These are phyloP conservation scores for Adineta ricciae DNA, from an alignment of 2,888 invertebrate species.

Conservation along the genomic window DNA sequence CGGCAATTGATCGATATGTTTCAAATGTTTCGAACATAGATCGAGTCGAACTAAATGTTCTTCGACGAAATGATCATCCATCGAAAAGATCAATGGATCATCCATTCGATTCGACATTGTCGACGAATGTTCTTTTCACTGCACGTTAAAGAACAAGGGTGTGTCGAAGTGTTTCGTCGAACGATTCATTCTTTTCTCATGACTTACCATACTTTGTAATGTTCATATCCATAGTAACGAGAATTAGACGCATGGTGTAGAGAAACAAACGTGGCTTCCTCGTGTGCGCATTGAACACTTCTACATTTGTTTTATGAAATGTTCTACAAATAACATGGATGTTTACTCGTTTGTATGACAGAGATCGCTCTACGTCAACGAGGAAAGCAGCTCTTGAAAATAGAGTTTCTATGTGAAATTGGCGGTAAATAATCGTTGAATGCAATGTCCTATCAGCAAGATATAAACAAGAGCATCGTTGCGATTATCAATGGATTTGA, in stretches of 20 bases:
- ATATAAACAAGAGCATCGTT: neutral
- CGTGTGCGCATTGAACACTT: too few species aligned
- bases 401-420: neutral
- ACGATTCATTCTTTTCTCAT: too few species aligned
- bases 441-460: neutral
- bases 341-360: neutral
- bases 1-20: neutral
- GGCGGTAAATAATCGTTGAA: neutral
- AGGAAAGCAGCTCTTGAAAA: too few species aligned
- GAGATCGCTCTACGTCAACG: neutral
- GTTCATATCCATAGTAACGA: neutral
- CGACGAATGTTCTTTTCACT: neutral
- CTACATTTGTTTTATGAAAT: too few species aligned
- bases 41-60: slow-evolving; percentile 1
- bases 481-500: neutral
- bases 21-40: neutral
- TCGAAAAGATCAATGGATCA: neutral
- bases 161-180: too few species aligned
- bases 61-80: neutral
- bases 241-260: neutral
- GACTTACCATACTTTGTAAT: neutral
- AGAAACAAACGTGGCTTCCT: neutral
- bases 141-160: too few species aligned
- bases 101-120: neutral
- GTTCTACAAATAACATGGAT: too few species aligned